phyloP scores from a whole-genome alignment of 2,113 vertebrate genomes.

The Porphyrio hochstetteri region DNA sequence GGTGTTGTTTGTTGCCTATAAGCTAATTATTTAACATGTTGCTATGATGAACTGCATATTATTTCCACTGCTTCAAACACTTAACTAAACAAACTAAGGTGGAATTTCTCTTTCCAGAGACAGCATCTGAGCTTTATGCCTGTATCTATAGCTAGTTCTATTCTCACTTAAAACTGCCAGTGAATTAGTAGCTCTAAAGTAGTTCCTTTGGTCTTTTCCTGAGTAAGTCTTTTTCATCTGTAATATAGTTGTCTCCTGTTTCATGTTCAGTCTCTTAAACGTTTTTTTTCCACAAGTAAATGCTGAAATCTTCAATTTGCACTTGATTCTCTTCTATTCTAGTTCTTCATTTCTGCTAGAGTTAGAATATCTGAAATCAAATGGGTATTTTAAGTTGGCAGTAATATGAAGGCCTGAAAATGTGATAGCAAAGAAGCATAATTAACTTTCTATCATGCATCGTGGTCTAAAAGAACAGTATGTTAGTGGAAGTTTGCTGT shows the following conservation, averaged over 20 bases:
- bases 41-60: not conserved
- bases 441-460: not conserved
- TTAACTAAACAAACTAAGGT: not conserved
- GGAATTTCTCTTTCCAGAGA: not conserved
- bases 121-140: not conserved
- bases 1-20: not conserved
- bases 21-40: not conserved
- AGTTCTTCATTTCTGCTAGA: not conserved
- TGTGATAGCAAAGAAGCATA: not conserved
- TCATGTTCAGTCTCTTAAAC: not conserved
- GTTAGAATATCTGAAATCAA: no score
- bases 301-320: not conserved
- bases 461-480: not conserved
- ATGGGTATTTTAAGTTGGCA: not conserved
- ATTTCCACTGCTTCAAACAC: not conserved
- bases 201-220: not conserved
- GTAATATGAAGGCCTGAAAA: not conserved
- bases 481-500: not conserved
- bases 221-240: not conserved
- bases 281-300: not conserved
- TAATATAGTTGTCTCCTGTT: not conserved
- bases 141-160: not conserved
- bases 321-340: not conserved
- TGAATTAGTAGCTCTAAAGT: not conserved
- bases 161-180: not conserved